Evolutionary conservation across 2,797 vertebrate species (phyloP), one percentile per base, ranked within the genome.

Genomic region (Heliangelus exortis): DNA sequence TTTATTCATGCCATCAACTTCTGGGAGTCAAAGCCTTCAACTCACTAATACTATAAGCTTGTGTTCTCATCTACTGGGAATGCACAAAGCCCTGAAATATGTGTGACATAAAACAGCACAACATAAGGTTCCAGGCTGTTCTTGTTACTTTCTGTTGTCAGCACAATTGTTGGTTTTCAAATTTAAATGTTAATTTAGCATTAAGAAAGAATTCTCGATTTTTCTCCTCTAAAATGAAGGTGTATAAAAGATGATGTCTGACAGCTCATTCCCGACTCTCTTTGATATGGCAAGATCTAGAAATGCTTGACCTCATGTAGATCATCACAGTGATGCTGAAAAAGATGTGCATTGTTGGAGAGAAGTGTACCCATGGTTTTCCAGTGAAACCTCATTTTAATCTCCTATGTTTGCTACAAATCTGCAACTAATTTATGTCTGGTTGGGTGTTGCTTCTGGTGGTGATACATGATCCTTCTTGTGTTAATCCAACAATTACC

Each of bases 121-220:
- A 90, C 94, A 92, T 95, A 96, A 96, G 96, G 95, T 95, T 95
- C 94, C 92, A 94, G 95, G 89, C 91, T 95, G 93, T 96, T 95
- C 93, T 95, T 90, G 81, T 95, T 95, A 95, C 86, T 94, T 95
- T 94, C 92, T 91, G 50, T 93, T 92, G 84, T 94, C 89, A 96
- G 91, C 87, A 93, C 89, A 95, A 91, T 96, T 95, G 89, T 87
- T 89, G 69, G 58, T 90, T 95, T 93, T 95, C 79, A 94, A 89
- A 92, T 92, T 92, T 94, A 95, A 96, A 96, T 92, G 93, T 96
- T 95, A 95, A 92, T 96, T 90, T 94, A 93, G 69, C 92, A 93
- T 95, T 96, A 93, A 93, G 31, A n/a, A 96, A 91, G 76, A 72
- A 74, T 80, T 95, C 68, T 89, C 84, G 68, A 89, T 89, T 95